Percentiles rank a stretch among this genome's conserved stretches.
Conservation (phyloP, 2,113 vertebrate species). For the Petrocephalus microphthalmus region DNA sequence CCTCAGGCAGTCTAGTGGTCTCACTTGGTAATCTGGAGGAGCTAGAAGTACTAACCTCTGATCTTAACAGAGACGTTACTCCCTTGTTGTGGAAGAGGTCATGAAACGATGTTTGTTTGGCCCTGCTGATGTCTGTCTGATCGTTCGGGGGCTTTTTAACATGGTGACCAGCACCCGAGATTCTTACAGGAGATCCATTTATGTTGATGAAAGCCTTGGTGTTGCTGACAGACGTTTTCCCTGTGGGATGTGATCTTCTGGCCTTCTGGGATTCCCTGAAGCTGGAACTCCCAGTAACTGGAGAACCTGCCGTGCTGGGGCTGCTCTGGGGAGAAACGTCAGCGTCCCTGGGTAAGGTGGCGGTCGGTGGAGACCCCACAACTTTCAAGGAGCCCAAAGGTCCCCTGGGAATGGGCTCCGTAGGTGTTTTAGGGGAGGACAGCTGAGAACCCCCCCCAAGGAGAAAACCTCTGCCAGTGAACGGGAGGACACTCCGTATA, state of each 20-base stretch:
- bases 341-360: neutral
- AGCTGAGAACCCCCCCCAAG: slow-evolving; percentile 58
- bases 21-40: slow-evolving; percentile 20
- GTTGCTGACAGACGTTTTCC: slow-evolving; percentile 59
- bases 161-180: slow-evolving; percentile 36
- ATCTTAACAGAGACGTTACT: slow-evolving; percentile 25
- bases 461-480: slow-evolving; percentile 75
- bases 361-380: neutral
- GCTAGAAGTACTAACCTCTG: neutral
- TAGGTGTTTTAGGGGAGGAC: slow-evolving; percentile 27
- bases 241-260: slow-evolving; percentile 2
- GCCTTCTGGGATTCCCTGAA: neutral
- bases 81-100: slow-evolving; percentile 42
- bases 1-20: neutral
- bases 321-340: neutral
- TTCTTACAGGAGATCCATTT: slow-evolving; percentile 62
- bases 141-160: neutral
- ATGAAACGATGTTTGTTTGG: slow-evolving; percentile 46
- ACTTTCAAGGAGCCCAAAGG: slow-evolving; percentile 1
- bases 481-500: slow-evolving; percentile 63
- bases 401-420: neutral
- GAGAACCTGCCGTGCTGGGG: neutral
- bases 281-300: neutral
- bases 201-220: slow-evolving; percentile 59
- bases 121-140: neutral